These are phyloP conservation scores for Hydropsyche tenuis DNA, from an alignment of 1,140 invertebrate species.

Conservation along the genomic window DNA sequence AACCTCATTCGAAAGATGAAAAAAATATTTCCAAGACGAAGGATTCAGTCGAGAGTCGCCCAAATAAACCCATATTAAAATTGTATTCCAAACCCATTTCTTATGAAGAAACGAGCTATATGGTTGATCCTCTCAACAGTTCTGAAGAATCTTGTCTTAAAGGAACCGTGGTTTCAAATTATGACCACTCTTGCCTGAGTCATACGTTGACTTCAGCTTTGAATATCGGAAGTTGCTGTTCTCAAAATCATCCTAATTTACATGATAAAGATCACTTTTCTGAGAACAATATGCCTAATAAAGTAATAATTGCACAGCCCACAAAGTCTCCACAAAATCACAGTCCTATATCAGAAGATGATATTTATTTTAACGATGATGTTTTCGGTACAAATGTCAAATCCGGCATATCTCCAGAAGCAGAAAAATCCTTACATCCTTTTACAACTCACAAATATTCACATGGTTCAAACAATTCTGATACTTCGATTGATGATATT, in stretches of 20 bases:
- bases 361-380: slow-evolving; percentile 68
- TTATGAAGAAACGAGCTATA: slow-evolving; percentile 61
- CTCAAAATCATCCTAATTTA: slow-evolving; percentile 57
- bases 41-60: background rate
- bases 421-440: slow-evolving; percentile 60
- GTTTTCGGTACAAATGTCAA: slow-evolving; percentile 68
- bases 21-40: background rate
- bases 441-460: slow-evolving; percentile 64
- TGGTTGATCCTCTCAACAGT: slow-evolving; percentile 61
- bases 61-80: background rate
- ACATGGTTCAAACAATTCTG: slow-evolving; percentile 69
- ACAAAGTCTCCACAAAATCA: slow-evolving; percentile 65
- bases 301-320: slow-evolving; percentile 66
- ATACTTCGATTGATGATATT: slow-evolving; percentile 68
- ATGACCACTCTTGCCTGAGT: slow-evolving; percentile 64
- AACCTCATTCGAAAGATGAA: background rate
- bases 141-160: slow-evolving; percentile 58
- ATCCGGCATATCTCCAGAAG: slow-evolving; percentile 64
- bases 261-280: slow-evolving; percentile 49
- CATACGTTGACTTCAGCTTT: slow-evolving; percentile 64
- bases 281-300: slow-evolving; percentile 49
- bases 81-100: slow-evolving; percentile 54
- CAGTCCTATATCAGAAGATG: slow-evolving; percentile 70
- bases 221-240: slow-evolving; percentile 60
- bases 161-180: slow-evolving; percentile 58